These are phyloP conservation scores for Onychostoma macrolepis DNA, from an alignment of 2,113 vertebrate species.

Conservation along the genomic window DNA sequence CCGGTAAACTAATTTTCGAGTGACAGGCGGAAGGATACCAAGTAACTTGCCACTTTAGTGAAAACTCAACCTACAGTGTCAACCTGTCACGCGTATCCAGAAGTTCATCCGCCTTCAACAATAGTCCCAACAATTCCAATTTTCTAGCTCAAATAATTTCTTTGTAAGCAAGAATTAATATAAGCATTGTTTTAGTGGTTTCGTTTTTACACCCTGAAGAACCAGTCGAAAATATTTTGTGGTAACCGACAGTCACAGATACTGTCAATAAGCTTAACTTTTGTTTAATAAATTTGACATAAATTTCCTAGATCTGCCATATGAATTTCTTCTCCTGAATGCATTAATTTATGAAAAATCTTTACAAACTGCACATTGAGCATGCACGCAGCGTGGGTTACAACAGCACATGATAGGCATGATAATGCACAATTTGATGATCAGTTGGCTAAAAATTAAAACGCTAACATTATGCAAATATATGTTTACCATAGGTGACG, in stretches of 20 bases:
- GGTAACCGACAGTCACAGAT: neutral
- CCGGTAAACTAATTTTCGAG: neutral
- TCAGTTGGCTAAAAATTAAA: neutral
- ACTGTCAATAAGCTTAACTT: neutral
- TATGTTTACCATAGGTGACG: neutral
- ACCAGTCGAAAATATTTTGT: neutral
- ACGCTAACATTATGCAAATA: neutral
- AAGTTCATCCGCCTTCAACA: neutral
- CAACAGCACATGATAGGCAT: neutral
- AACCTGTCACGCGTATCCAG: neutral
- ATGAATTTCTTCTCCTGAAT: neutral
- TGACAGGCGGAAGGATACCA: neutral
- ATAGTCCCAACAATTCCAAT: neutral
- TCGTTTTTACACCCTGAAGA: neutral
- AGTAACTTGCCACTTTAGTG: neutral
- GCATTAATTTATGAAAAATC: neutral
- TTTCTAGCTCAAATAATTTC: neutral
- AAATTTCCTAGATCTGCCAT: neutral
- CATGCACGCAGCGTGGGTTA: too few relatives aligned
- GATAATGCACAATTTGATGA: neutral
- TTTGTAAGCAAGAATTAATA: neutral
- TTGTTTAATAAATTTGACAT: neutral
- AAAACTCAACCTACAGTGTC: neutral
- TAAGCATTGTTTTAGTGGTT: neutral
- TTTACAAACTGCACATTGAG: neutral